Conservation (phyloP, 2,797 vertebrate genomes). For the Pipistrellus nathusii region DNA sequence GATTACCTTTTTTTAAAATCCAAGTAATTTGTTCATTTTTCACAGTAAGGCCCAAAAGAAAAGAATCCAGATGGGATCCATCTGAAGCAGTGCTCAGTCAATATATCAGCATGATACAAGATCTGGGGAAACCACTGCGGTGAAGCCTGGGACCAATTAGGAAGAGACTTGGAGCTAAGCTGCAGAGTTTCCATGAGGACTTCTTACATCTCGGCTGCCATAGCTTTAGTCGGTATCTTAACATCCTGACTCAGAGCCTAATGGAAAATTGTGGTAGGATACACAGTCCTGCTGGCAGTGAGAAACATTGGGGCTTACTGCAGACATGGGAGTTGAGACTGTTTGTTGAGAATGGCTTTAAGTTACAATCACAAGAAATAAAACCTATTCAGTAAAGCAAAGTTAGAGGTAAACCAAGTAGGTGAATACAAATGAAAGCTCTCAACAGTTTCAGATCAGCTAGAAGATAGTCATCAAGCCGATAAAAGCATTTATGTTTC, state of each 20-base stretch:
- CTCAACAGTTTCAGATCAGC: constrained; percentile 81
- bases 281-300: constrained; percentile 55
- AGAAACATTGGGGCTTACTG: constrained; percentile 31
- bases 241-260: constrained; percentile 39
- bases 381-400: constrained; percentile 81
- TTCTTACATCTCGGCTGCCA: constrained; percentile 74
- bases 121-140: background rate
- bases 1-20: background rate
- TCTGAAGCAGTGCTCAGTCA: background rate
- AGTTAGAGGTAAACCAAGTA: constrained; percentile 81
- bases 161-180: constrained; percentile 28
- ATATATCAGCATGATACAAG: background rate
- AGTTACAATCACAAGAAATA: constrained; percentile 84
- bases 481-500: constrained; percentile 77
- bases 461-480: constrained; percentile 73
- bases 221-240: constrained; percentile 68
- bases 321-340: constrained; percentile 82
- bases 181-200: constrained; percentile 76
- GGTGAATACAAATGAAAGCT: constrained; percentile 69
- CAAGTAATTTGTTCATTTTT: background rate
- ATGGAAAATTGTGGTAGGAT: constrained; percentile 42
- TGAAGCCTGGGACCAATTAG: background rate
- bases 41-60: background rate
- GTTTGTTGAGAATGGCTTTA: constrained; percentile 76
- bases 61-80: background rate